phyloP scores from a whole-genome alignment of 2,113 vertebrate genomes.

The Gallinago media region DNA sequence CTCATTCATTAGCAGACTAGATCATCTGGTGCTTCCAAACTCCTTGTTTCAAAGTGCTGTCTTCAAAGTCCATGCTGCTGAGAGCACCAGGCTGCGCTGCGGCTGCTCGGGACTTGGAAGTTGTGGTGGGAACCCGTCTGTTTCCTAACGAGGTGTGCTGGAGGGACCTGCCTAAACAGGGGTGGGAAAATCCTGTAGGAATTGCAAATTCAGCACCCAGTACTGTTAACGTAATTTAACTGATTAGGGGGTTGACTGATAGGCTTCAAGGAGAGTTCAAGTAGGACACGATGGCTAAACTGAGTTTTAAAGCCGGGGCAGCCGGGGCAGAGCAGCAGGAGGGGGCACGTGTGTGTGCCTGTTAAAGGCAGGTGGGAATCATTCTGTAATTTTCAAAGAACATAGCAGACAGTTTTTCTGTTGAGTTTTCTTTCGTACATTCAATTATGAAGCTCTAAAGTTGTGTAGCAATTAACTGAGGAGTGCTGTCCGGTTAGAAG shows the following conservation, averaged over 20 bases:
- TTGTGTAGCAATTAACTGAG: conserved; percentile 11
- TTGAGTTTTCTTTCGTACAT: background rate
- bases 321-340: background rate
- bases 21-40: conserved; percentile 38
- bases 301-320: background rate
- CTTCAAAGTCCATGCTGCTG: background rate
- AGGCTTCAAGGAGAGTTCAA: background rate
- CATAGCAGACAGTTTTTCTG: background rate
- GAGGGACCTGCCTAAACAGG: background rate
- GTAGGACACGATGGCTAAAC: rapidly evolving
- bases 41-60: background rate
- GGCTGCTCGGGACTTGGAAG: background rate
- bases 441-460: background rate
- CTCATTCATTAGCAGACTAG: conserved; percentile 36
- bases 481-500: conserved; percentile 25
- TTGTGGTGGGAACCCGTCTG: background rate
- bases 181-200: background rate
- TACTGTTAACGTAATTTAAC: background rate
- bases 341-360: background rate
- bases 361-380: background rate
- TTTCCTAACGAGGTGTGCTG: background rate
- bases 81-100: background rate
- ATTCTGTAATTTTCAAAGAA: background rate
- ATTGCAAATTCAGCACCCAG: background rate
- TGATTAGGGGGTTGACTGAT: background rate